Evolutionary conservation across 1,140 invertebrate species (phyloP).

Genomic region (Dinoponera quadriceps): DNA sequence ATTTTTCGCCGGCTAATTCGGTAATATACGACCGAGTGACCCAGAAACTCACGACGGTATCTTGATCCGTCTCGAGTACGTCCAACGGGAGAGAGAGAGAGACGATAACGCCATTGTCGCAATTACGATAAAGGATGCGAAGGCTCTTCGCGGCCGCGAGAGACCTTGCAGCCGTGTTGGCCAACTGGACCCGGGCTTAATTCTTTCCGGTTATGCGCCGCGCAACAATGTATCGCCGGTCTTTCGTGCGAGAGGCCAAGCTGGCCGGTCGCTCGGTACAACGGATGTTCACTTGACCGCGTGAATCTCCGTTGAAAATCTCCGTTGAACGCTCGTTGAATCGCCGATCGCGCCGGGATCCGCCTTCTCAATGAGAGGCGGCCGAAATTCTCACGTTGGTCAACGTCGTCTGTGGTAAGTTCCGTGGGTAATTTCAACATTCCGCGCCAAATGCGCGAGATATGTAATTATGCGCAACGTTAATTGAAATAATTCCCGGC

Average conservation of each 20-base stretch:
- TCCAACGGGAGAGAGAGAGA: not conserved
- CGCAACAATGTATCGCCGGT: slow-evolving; percentile 2
- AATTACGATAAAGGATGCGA: slow-evolving; percentile 35
- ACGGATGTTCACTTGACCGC: slow-evolving; percentile 15
- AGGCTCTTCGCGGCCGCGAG: not conserved
- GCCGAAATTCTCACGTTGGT: too few relatives aligned
- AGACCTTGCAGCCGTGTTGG: not conserved
- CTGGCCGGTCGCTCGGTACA: not conserved
- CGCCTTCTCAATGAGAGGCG: too few relatives aligned
- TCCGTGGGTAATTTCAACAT: not conserved
- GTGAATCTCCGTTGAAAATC: slow-evolving; percentile 1
- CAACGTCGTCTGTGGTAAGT: not conserved
- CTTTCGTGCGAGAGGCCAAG: not conserved
- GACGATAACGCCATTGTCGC: slow-evolving; percentile 11
- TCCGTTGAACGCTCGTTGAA: too few relatives aligned
- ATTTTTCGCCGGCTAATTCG: slow-evolving; percentile 55
- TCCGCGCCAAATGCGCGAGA: not conserved
- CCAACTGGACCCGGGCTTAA: not conserved
- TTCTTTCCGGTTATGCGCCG: slow-evolving; percentile 4
- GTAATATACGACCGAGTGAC: slow-evolving; percentile 55
- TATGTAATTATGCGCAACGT: too few relatives aligned
- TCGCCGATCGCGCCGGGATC: too few relatives aligned
- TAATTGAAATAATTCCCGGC: too few relatives aligned
- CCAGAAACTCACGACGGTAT: slow-evolving; percentile 38
- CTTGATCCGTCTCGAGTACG: slow-evolving; percentile 29